Conservation (phyloP, 2,113 vertebrate species). For the Tetrax tetrax region DNA sequence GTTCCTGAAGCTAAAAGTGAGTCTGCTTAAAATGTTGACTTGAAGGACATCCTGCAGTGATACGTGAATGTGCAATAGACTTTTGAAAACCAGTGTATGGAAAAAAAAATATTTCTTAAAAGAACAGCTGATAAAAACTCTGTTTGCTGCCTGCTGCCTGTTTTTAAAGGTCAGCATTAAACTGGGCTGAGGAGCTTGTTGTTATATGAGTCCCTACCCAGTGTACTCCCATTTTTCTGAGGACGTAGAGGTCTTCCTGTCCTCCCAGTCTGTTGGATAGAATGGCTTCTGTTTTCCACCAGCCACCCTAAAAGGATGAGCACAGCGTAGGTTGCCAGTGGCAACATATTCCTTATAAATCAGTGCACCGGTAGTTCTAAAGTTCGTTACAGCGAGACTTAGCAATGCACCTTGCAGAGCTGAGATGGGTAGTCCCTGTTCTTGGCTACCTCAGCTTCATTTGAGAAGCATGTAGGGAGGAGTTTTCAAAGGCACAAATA, state of each 20-base stretch:
- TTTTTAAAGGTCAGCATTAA: neutral
- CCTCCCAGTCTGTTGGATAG: neutral
- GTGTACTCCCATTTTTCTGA: neutral
- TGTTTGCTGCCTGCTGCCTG: neutral
- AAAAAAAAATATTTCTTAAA: neutral
- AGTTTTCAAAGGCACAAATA: neutral
- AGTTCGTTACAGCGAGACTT: neutral
- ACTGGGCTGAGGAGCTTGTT: neutral
- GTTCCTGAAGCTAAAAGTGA: constrained; percentile 78
- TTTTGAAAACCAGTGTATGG: neutral
- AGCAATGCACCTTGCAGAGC: neutral
- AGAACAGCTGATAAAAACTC: constrained; percentile 3
- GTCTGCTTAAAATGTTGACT: constrained; percentile 53
- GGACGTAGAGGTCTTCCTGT: neutral
- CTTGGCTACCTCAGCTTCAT: neutral
- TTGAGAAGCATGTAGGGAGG: neutral
- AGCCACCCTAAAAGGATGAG: neutral
- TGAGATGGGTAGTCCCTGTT: neutral
- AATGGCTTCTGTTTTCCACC: neutral
- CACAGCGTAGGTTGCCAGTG: neutral
- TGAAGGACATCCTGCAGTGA: constrained; percentile 11
- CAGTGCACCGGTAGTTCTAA: neutral
- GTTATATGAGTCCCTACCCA: neutral
- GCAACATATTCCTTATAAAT: neutral
- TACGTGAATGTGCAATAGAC: constrained; percentile 16